phyloP scores from a whole-genome alignment of 92 coral and sea anemone genomes.

The Heliopora coerulea region DNA sequence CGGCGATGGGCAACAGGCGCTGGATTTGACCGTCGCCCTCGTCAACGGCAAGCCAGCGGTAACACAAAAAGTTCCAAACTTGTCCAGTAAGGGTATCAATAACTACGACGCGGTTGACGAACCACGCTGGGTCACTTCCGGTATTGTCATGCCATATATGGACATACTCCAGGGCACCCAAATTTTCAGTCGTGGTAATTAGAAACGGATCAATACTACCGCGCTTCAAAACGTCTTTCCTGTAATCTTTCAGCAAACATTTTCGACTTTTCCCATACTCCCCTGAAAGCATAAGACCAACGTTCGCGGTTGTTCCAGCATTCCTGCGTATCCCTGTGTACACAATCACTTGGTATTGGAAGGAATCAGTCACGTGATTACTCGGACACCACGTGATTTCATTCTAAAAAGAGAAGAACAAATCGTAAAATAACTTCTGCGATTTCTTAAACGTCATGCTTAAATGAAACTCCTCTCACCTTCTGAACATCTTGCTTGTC shows the following conservation, averaged over 20 bases:
- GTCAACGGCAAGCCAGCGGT: constrained; percentile 96
- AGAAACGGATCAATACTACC: constrained; percentile 72
- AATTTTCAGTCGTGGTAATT: constrained; percentile 68
- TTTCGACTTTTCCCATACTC: constrained; percentile 74
- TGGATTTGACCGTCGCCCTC: constrained; percentile 87
- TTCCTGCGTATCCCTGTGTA: constrained; percentile 84
- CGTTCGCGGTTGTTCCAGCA: constrained; percentile 96
- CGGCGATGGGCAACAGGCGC: constrained; percentile 70
- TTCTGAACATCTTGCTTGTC: constrained; percentile 69
- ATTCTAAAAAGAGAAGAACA: constrained; percentile 44
- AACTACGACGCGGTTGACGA: constrained; percentile 69
- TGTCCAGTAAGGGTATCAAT: constrained; percentile 66
- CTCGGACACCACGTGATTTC: constrained; percentile 79
- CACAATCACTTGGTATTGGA: constrained; percentile 72
- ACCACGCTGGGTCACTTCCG: constrained; percentile 91
- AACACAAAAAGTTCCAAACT: constrained; percentile 71
- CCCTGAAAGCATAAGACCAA: constrained; percentile 77
- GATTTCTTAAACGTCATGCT: too few species aligned
- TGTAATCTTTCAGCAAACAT: constrained; percentile 60
- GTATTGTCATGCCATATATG: constrained; percentile 95
- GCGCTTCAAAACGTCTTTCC: constrained; percentile 57
- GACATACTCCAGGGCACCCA: constrained; percentile 76
- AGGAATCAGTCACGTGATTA: constrained; percentile 56
- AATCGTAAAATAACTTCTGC: background rate
- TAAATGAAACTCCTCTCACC: constrained; percentile 52